These are phyloP conservation scores for Sphinx pinastri DNA, from an alignment of 2,888 invertebrate species.

Conservation along the genomic window DNA sequence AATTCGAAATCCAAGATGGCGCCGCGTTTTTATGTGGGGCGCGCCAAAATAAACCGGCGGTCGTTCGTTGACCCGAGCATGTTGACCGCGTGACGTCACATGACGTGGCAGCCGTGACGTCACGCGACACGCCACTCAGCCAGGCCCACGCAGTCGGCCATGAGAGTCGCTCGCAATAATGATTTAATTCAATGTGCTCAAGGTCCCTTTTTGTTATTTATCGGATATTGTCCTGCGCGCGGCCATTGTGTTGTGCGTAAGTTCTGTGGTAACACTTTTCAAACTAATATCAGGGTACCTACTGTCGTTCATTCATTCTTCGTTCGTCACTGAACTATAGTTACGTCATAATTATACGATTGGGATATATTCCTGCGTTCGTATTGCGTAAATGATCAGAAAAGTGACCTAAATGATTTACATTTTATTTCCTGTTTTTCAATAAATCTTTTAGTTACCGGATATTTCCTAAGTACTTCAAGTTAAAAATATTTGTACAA, in stretches of 20 bases:
- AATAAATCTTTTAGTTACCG: background rate
- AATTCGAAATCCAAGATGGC: slow-evolving; percentile 64
- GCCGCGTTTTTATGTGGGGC: slow-evolving; percentile 59
- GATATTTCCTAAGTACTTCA: background rate
- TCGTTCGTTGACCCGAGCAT: slow-evolving; percentile 76
- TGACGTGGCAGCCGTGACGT: slow-evolving; percentile 68
- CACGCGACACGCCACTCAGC: slow-evolving; percentile 47
- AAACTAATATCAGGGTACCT: too few species aligned
- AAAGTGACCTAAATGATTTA: background rate
- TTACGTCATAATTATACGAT: background rate
- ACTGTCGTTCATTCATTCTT: too few species aligned
- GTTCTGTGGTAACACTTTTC: too few species aligned
- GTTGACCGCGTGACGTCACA: slow-evolving; percentile 63
- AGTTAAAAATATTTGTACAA: background rate
- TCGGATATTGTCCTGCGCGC: slow-evolving; percentile 45
- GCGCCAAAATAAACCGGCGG: slow-evolving; percentile 79
- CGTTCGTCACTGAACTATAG: background rate
- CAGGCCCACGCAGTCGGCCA: slow-evolving; percentile 44
- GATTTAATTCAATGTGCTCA: slow-evolving; percentile 59
- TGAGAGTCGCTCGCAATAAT: slow-evolving; percentile 47
- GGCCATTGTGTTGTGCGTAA: background rate
- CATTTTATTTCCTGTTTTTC: background rate
- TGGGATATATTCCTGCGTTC: background rate
- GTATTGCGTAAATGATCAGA: background rate
- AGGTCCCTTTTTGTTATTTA: slow-evolving; percentile 61